Conservation (phyloP, 2,797 vertebrate species). For the Gambusia yucatana region DNA sequence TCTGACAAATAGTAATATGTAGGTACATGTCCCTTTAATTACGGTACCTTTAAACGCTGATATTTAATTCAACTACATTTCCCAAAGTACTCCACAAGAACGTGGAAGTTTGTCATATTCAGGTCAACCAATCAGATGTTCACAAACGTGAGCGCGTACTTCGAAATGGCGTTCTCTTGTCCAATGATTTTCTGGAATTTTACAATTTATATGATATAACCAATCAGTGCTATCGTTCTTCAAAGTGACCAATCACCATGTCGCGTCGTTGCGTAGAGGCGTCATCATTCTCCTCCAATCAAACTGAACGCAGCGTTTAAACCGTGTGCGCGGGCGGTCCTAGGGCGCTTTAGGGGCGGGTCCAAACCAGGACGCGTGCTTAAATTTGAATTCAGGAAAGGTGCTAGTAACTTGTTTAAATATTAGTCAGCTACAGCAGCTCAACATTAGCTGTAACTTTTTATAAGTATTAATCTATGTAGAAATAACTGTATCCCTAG, state of each 20-base stretch:
- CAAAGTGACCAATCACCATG: constrained; percentile 55
- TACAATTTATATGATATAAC: constrained; percentile 53
- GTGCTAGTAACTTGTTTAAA: constrained; percentile 36
- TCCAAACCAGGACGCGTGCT: constrained; percentile 59
- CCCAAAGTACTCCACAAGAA: constrained; percentile 50
- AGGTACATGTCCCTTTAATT: constrained; percentile 69
- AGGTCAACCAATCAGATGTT: constrained; percentile 64
- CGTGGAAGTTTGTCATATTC: constrained; percentile 37
- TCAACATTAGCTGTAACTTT: background rate
- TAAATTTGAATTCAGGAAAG: constrained; percentile 68
- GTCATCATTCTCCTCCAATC: constrained; percentile 60
- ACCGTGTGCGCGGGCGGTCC: constrained; percentile 80
- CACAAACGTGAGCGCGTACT: constrained; percentile 75
- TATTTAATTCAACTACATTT: constrained; percentile 55
- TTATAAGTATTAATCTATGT: too few species aligned
- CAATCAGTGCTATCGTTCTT: constrained; percentile 45
- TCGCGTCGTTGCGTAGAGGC: background rate
- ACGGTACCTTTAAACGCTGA: constrained; percentile 70
- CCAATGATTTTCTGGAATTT: constrained; percentile 67
- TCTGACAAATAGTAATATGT: too few species aligned
- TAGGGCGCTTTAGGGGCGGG: constrained; percentile 62
- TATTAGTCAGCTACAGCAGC: constrained; percentile 25
- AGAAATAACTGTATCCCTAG: background rate
- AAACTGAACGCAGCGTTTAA: constrained; percentile 76
- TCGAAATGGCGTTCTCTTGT: constrained; percentile 76